These are phyloP conservation scores for Folsomia candida DNA, from an alignment of 2,888 invertebrate genomes.

Conservation along the genomic window DNA sequence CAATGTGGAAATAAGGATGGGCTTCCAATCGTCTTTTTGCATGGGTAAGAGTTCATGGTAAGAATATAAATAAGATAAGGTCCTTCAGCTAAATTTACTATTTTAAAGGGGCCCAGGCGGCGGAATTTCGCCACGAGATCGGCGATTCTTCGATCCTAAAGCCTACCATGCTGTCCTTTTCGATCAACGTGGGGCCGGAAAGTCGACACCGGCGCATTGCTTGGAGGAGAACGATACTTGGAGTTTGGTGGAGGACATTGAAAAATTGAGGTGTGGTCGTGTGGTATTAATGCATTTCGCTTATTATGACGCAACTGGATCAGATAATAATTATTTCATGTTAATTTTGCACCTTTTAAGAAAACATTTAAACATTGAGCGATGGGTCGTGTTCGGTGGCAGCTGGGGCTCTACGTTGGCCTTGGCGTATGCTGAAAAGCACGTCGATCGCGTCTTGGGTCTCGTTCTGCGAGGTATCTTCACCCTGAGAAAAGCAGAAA, in stretches of 20 bases:
- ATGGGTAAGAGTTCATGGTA: constrained; percentile 28
- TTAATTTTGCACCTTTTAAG: too few relatives aligned
- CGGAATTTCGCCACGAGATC: constrained; percentile 26
- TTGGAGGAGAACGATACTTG: constrained; percentile 40
- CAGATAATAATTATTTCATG: too few relatives aligned
- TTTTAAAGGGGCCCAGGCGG: constrained; percentile 35
- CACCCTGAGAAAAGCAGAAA: constrained; percentile 29
- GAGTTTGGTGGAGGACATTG: constrained; percentile 34
- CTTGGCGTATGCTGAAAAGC: constrained; percentile 25
- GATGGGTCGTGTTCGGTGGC: constrained; percentile 38
- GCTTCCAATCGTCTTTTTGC: constrained; percentile 30
- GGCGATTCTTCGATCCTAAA: constrained; percentile 35
- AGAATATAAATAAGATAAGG: too few relatives aligned
- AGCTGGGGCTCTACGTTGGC: constrained; percentile 35
- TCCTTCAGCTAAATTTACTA: constrained; percentile 9
- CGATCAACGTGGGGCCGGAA: constrained; percentile 34
- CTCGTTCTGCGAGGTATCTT: constrained; percentile 35
- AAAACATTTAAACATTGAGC: constrained; percentile 29
- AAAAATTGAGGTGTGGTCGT: constrained; percentile 24
- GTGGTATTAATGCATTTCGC: neutral
- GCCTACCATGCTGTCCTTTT: constrained; percentile 31
- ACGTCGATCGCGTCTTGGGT: constrained; percentile 31
- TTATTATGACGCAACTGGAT: neutral
- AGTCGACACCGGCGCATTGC: constrained; percentile 33
- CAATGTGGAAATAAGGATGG: constrained; percentile 34